Evolutionary conservation across 2,797 vertebrate genomes (phyloP), one percentile per base, ranked within the genome.

Genomic region (Squalus acanthias): DNA sequence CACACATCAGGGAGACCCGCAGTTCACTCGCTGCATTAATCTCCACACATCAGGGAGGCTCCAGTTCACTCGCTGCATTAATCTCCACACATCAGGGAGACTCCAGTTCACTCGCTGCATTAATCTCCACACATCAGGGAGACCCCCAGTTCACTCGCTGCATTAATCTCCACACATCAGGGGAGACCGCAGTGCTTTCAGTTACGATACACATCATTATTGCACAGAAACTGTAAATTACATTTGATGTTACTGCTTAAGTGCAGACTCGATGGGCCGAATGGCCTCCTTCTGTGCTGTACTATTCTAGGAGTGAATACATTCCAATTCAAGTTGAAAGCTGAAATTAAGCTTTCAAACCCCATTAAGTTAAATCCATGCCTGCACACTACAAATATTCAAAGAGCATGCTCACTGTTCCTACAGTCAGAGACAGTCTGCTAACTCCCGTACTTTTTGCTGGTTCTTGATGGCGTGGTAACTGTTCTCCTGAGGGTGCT

Each of bases 401-500:
- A 93, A 12, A n/a, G 1, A 46, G 91, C n/a, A 93, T 46, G 65
- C 33, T 67, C 9, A 46, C 39, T 93, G n/a, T n/a, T 67, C 60
- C 91, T 63, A 60, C 65, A 20, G 96, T 46, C 0, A 29, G n/a
- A 46, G 33, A 39, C n/a, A 46, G 91, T n/a, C 63, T 69, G 63
- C 91, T 69, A 69, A 69, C 65, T 39, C 4, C 69, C 97, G 97
- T 96, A 97, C 97, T 96, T 97, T 92, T 96, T 97, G 96, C 53
- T 96, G 39, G 95, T 0, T 96, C 96, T 93, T 0, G 74, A 92
- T 22, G 82, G 0, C 39, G 15, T 50, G 96, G 20, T 93, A 72
- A 3, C 88, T 53, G 96, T 29, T 95, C 17, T 88, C 4, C 74
- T 96, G 22, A 46, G 10, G 9, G 76, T 57, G 57, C 96, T 89